phyloP scores from a whole-genome alignment of 1,140 invertebrate species.

The Diprion similis region DNA sequence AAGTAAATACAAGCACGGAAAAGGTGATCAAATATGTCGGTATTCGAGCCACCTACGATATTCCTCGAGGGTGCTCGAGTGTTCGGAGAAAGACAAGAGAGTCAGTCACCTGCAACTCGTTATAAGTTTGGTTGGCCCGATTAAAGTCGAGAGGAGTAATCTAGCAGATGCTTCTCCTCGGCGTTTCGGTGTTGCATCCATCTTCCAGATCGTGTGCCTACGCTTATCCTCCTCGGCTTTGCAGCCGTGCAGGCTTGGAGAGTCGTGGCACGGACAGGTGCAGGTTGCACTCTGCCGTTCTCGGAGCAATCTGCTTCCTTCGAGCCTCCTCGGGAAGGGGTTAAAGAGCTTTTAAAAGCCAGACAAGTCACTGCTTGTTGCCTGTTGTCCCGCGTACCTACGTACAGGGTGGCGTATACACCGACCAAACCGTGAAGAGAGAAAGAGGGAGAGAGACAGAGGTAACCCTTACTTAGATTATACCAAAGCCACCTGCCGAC shows the following conservation, averaged over 20 bases:
- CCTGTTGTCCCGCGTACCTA: conserved; percentile 2
- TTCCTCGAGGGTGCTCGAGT: neutral
- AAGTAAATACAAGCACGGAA: too few species aligned
- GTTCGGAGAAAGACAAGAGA: conserved; percentile 1
- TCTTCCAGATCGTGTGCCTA: neutral
- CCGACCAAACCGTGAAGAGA: too few species aligned
- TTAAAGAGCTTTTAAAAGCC: conserved; percentile 6
- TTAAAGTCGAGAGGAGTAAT: neutral
- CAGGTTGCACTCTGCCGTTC: neutral
- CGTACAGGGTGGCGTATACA: too few species aligned
- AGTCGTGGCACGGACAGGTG: conserved; percentile 6
- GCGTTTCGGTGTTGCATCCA: neutral
- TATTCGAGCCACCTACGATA: neutral
- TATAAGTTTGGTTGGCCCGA: neutral
- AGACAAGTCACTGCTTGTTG: conserved; percentile 3
- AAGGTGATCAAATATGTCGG: too few species aligned
- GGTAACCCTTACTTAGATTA: neutral
- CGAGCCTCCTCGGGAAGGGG: neutral
- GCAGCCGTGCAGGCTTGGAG: too few species aligned
- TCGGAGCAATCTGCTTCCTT: neutral
- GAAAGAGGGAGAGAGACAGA: neutral
- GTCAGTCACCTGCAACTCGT: conserved; percentile 5
- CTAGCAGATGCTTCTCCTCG: neutral
- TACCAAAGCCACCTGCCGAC: conserved; percentile 47
- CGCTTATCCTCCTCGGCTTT: neutral